Evolutionary conservation across 1,140 invertebrate genomes (phyloP).

Genomic region (Drosophila ironensis): DNA sequence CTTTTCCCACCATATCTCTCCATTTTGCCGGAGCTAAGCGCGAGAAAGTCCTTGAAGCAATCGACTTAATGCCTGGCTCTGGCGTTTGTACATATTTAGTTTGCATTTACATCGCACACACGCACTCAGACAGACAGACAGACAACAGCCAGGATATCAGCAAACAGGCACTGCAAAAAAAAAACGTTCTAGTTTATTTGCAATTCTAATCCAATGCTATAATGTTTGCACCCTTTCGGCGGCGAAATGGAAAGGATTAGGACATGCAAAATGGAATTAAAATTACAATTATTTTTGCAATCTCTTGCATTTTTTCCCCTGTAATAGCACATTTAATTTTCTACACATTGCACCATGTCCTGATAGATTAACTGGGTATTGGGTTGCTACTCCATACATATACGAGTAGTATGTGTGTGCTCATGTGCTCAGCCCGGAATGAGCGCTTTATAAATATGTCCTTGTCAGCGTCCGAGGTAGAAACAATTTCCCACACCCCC

Average conservation of each 20-base stretch:
- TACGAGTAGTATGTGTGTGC: constrained; percentile 7
- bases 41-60: constrained; percentile 71
- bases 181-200: neutral
- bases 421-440: constrained; percentile 24
- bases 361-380: constrained; percentile 69
- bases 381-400: constrained; percentile 22
- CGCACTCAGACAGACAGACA: constrained; percentile 17
- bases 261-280: too few species aligned
- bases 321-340: constrained; percentile 58
- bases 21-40: constrained; percentile 13
- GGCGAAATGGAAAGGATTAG: too few species aligned
- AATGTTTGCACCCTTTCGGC: too few species aligned
- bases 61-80: constrained; percentile 74
- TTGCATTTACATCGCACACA: constrained; percentile 71
- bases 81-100: constrained; percentile 75
- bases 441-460: constrained; percentile 50
- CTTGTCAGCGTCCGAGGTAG: constrained; percentile 52
- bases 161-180: constrained; percentile 32
- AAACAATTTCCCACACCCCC: constrained; percentile 17
- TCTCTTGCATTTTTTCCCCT: neutral
- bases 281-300: too few species aligned
- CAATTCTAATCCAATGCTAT: too few species aligned
- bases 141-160: constrained; percentile 30
- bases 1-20: constrained; percentile 1
- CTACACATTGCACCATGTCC: constrained; percentile 67